Base-by-base conservation (phyloP, 2,113 vertebrate species). In the Drymodes brunneopygia region DNA sequence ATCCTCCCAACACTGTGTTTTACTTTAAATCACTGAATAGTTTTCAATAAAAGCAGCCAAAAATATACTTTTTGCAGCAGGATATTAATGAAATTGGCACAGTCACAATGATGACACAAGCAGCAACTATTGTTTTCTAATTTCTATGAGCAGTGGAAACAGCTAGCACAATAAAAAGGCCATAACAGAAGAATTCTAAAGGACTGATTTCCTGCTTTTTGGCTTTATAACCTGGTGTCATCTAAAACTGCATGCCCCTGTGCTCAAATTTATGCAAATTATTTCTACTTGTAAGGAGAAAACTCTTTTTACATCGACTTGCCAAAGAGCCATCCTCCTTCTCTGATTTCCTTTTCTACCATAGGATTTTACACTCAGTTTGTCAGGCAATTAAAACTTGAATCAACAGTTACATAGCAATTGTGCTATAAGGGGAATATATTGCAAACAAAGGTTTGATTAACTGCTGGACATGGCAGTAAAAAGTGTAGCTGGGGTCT, bases 301-400 rank as follows among this genome's bases (percentile, higher is more conserved):
- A 91, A 87, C 36, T 35, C 5, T 4, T 88, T 87, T 74, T 72
- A n/a, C 11, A 22, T 56, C 3, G 2, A 77, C 45, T 36, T 72
- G 12, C 7, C 7, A 29, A 16, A 86, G 5, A n/a, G 45, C 19
- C 15, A 40, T 53, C 6, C 15, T 69, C 35, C 90, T 84, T 71
- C 24, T 87, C 20, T 50, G 72, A 74, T 64, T 90, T 91, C 16
- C 7, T 64, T 28, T 82, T 31, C 13, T 83, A 28, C 48, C 11
- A 40, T 15, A 64, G 67, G 24, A 79, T 60, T 90, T 94, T 82
- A 64, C 44, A 81, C 56, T 93, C 56, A 75, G 75, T 95, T 92
- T 94, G 42, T 94, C 70, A 88, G 38, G 53, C 57, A 92, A 82
- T 92, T 92, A 93, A 90, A 94, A 82, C 53, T 88, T 56, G 72